Evolutionary conservation across 2,113 vertebrate species (phyloP).

Genomic region (Hemiscyllium ocellatum): DNA sequence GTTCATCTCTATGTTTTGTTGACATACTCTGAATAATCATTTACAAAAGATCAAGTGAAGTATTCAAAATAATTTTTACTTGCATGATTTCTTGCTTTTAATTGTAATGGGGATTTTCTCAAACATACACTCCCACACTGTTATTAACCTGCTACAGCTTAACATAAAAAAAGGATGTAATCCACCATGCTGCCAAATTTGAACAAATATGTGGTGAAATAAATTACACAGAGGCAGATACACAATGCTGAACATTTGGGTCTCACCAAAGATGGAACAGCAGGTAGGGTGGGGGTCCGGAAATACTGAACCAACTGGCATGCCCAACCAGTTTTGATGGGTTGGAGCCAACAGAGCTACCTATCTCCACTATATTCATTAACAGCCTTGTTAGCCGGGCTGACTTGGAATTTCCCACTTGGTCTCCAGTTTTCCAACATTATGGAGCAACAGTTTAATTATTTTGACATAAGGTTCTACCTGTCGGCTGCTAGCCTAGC

Average conservation of each 20-base stretch:
- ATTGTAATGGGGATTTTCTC: conserved; percentile 28
- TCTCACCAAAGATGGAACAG: not conserved
- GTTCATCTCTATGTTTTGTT: conserved; percentile 1
- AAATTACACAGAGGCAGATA: not conserved
- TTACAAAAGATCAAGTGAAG: not conserved
- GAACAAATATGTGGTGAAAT: not conserved
- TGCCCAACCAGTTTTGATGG: not conserved
- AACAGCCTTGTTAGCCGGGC: not conserved
- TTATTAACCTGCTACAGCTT: conserved; percentile 28
- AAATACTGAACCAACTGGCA: not conserved
- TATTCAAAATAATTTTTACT: conserved; percentile 20
- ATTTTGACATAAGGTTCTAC: not conserved
- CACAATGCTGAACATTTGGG: not conserved
- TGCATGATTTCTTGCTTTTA: conserved; percentile 9
- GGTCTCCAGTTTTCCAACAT: not conserved
- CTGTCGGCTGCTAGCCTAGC: too few relatives aligned
- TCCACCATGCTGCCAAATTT: not conserved
- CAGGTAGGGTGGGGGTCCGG: not conserved
- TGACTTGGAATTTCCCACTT: not conserved
- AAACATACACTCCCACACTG: not conserved
- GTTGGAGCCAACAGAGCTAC: not conserved
- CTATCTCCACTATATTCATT: not conserved
- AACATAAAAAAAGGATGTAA: not conserved
- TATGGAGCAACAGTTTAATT: not conserved
- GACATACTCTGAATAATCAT: conserved; percentile 5